phyloP scores from a whole-genome alignment of 2,797 vertebrate genomes.

The Poeciliopsis gracilis region DNA sequence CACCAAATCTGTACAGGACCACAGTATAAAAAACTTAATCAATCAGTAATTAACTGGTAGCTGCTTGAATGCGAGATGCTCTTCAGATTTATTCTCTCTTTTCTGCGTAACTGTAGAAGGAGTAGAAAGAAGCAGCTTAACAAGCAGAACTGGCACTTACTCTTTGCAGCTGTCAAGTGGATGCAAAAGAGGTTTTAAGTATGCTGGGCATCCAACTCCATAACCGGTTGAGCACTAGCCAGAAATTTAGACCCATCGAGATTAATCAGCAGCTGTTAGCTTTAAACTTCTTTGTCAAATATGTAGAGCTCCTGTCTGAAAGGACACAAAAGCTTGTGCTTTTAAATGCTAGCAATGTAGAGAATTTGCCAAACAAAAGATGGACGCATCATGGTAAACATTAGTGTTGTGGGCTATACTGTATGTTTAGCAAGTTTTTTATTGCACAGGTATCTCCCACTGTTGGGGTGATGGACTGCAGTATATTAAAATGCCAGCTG shows the following conservation, averaged over 20 bases:
- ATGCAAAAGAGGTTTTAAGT: constrained; percentile 68
- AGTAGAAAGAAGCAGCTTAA: constrained; percentile 55
- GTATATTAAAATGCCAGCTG: constrained; percentile 64
- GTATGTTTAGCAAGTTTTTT: constrained; percentile 37
- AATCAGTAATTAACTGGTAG: constrained; percentile 6
- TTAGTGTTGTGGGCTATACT: constrained; percentile 42
- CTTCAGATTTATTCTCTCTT: constrained; percentile 26
- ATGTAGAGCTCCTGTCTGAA: constrained; percentile 43
- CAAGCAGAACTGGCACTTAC: constrained; percentile 57
- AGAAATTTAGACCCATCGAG: constrained; percentile 68
- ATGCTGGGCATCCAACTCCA: constrained; percentile 60
- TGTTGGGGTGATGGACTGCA: constrained; percentile 50
- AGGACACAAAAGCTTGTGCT: constrained; percentile 48
- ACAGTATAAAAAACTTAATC: neutral
- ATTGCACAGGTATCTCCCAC: constrained; percentile 26
- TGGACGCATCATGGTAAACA: constrained; percentile 40
- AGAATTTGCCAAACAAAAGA: constrained; percentile 22
- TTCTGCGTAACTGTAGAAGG: constrained; percentile 30
- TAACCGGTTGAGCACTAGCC: constrained; percentile 63
- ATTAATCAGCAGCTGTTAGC: constrained; percentile 77
- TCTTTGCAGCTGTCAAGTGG: constrained; percentile 71
- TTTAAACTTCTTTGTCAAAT: constrained; percentile 68
- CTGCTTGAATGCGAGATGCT: constrained; percentile 6
- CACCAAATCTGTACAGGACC: neutral
- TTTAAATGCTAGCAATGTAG: constrained; percentile 24